These are phyloP conservation scores for Batillaria attramentaria DNA, from an alignment of 1,140 invertebrate genomes.

Conservation along the genomic window DNA sequence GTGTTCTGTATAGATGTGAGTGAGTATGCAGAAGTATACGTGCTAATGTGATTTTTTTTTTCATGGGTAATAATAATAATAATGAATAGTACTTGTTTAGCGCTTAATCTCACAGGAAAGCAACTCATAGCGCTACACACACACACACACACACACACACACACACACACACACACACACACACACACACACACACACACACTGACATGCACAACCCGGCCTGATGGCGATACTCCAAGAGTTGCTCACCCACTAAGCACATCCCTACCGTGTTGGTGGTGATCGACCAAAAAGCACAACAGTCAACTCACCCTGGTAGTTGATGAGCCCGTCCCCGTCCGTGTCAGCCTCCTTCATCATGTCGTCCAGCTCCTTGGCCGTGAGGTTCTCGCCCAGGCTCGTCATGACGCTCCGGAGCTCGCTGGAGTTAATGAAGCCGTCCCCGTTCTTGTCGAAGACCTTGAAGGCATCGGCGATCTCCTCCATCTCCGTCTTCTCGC, in stretches of 20 bases:
- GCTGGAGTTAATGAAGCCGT: slow-evolving; percentile 94
- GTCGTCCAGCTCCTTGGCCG: slow-evolving; percentile 91
- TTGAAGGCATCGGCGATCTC: slow-evolving; percentile 51
- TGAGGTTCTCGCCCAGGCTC: slow-evolving; percentile 92
- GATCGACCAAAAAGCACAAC: neutral
- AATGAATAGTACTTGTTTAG: no score
- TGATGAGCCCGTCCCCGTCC: slow-evolving; percentile 80
- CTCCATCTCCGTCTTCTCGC: slow-evolving; percentile 80
- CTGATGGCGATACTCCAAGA: neutral
- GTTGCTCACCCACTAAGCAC: neutral
- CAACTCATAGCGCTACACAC: no score
- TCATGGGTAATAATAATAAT: no score
- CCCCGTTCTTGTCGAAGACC: slow-evolving; percentile 83
- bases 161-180: neutral
- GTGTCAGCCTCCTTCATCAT: slow-evolving; percentile 94
- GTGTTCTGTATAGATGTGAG: no score
- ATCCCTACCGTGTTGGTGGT: neutral
- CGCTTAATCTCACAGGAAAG: no score
- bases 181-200: neutral
- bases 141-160: slow-evolving; percentile 15
- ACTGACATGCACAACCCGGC: no score
- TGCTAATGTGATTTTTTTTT: no score
- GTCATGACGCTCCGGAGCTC: slow-evolving; percentile 96
- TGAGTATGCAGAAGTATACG: no score
- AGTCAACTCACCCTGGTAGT: slow-evolving; percentile 52